Evolutionary conservation across 2,888 invertebrate species (phyloP), one percentile per base, ranked within the genome.

Genomic region (Macropis europaea): DNA sequence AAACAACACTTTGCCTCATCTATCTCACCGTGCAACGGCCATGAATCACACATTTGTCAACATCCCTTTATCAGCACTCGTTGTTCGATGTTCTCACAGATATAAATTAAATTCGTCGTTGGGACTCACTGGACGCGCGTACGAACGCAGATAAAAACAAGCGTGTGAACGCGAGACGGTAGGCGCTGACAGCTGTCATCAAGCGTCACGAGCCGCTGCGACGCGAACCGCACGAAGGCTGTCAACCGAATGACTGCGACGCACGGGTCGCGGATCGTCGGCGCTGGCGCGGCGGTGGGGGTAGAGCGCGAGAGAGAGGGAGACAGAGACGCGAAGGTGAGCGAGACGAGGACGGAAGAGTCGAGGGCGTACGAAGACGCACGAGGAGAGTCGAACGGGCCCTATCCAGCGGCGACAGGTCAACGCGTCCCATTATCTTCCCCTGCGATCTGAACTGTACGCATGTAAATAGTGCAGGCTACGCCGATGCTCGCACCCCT

Each of bases 181-280:
- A 26, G 15, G 13, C 52, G n/a, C 57, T 69, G 81, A 77, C 81
- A 76, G 69, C 73, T 80, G 79, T 77, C 79, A 75, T 32, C 13
- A 19, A 38, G 45, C 15, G 22, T 53, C 28, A 7, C 30, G 19
- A 34, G 26, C 30, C 32, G 32, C 13, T 50, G 13, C 70, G 74
- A 42, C 38, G 42, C 70, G 63, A 42, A 53, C 77, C 53, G 67
- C 73, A 80, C 86, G 77, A 79, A 68, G 75, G 82, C 85, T 86
- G 86, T 86, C 86, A 87, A 83, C 86, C 77, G 82, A 85, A 86
- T 86, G 85, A 86, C 76, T 80, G 73, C 61, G 43, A 59, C 69
- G 60, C 73, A 45, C 61, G 54, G 69, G 28, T 60, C 70, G 83
- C 47, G 54, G 42, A 48, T 50, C 66, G 76, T 52, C 48, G 74